Percentiles rank a stretch among this genome's conserved stretches.
Conservation (phyloP, 2,888 invertebrate genomes). For the Tetragnatha montana region DNA sequence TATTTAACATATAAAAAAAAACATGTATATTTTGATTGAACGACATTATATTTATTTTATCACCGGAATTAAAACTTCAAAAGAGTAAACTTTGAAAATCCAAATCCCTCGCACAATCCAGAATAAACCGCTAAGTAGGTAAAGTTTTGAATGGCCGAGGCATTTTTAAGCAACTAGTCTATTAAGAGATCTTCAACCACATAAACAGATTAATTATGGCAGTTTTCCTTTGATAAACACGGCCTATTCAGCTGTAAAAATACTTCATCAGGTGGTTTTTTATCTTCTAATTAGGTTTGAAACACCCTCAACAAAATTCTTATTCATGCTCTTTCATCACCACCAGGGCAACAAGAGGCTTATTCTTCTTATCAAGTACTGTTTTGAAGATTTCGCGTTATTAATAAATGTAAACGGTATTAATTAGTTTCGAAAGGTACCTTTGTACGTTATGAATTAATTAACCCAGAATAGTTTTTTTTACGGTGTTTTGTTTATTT, state of each 20-base stretch:
- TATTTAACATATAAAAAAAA: too few relatives aligned
- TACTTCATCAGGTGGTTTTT: neutral
- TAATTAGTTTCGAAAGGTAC: neutral
- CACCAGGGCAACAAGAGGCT: neutral
- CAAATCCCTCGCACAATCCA: too few relatives aligned
- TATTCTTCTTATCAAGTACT: neutral
- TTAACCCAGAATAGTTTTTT: neutral
- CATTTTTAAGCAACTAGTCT: neutral
- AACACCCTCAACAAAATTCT: neutral
- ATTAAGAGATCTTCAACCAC: neutral
- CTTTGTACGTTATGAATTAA: neutral
- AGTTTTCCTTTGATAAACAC: neutral
- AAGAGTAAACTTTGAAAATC: too few relatives aligned
- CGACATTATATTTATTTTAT: too few relatives aligned
- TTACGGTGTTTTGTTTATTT: neutral
- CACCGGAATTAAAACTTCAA: too few relatives aligned
- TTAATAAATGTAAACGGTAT: neutral
- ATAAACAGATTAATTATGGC: neutral
- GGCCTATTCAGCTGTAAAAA: neutral
- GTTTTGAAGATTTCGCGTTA: neutral
- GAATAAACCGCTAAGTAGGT: too few relatives aligned
- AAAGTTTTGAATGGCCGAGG: neutral
- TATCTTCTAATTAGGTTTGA: neutral
- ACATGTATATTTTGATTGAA: too few relatives aligned
- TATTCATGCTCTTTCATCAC: neutral